Conservation (phyloP, 2,888 invertebrate species). For the Acanthosoma haemorrhoidale region DNA sequence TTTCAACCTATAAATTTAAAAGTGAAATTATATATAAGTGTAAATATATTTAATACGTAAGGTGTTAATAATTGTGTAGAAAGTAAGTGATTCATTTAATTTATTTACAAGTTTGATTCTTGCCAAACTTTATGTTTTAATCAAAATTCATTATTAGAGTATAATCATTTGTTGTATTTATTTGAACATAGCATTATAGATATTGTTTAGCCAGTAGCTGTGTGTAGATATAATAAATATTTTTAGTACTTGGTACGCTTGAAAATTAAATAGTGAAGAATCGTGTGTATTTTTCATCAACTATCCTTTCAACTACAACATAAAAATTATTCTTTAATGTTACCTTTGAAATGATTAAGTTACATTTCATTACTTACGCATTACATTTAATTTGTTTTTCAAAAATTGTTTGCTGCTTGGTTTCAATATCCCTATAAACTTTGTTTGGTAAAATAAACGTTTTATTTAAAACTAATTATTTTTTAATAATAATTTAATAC, state of each 20-base stretch:
- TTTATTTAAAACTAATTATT: too few species aligned
- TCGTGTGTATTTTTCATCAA: too few species aligned
- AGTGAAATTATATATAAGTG: background rate
- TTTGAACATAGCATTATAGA: background rate
- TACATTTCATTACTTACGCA: too few species aligned
- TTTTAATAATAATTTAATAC: too few species aligned
- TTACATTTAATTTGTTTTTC: too few species aligned
- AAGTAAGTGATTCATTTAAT: background rate
- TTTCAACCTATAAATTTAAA: background rate
- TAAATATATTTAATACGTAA: background rate
- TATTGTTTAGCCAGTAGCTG: background rate
- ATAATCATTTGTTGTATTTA: constrained; percentile 6
- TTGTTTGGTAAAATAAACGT: too few species aligned
- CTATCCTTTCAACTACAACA: too few species aligned
- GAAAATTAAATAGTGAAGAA: constrained; percentile 1
- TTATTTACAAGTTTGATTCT: background rate
- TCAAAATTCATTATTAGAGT: background rate
- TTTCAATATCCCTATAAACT: too few species aligned
- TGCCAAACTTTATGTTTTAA: background rate
- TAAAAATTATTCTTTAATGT: too few species aligned
- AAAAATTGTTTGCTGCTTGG: too few species aligned
- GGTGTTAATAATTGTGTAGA: background rate
- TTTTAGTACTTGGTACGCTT: background rate
- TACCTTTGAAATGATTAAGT: too few species aligned
- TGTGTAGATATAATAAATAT: too few species aligned